Base-by-base conservation (phyloP, 2,888 invertebrate species). In the Vannuccia rotundouncinata region DNA sequence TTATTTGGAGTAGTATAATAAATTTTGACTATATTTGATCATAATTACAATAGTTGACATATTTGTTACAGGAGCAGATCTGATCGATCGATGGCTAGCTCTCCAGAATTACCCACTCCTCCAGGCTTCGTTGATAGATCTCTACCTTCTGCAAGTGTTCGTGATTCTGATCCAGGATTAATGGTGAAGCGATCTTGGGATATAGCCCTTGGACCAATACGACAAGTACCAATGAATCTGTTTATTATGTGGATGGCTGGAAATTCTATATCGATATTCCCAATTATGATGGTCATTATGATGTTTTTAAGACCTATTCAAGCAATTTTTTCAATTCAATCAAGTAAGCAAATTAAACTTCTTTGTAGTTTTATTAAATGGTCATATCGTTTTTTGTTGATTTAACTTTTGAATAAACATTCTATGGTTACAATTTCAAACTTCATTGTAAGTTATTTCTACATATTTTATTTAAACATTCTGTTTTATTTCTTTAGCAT, bases 201-300 rank as follows among this genome's bases (percentile, higher is more conserved):
- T 86, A 91, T 97, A 78, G 97, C 97, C 0, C 88, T 97, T 25
- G 95, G 94, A 0, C 97, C 98, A 0, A 88, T 98, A 31, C 97
- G 97, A 88, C 96, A 91, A 89, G 89, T 91, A 13, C 97, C 97
- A 0, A 99, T 99, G 99, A 99, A 99, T 89, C 90, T 99, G 82
- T 95, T 99, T 88, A 95, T 99, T 82, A 97, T 99, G 95, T 99
- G 98, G 89, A 99, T 99, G 99, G 95, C 98, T 79, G 98, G 98
- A 25, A 97, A 95, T 88, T 95, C 97, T 0, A 97, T 99, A 85
- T 98, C 97, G 0, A 98, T 99, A 85, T 98, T 99, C 85, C 99
- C 99, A 0, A 99, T 99, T 76, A 99, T 99, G 99, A 99, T 99
- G 99, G 96, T 99, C 5, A 97, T 96, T 73, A 99, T 99, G 99